Conservation (phyloP, 1,140 invertebrate species). For the Steinernema feltiae region DNA sequence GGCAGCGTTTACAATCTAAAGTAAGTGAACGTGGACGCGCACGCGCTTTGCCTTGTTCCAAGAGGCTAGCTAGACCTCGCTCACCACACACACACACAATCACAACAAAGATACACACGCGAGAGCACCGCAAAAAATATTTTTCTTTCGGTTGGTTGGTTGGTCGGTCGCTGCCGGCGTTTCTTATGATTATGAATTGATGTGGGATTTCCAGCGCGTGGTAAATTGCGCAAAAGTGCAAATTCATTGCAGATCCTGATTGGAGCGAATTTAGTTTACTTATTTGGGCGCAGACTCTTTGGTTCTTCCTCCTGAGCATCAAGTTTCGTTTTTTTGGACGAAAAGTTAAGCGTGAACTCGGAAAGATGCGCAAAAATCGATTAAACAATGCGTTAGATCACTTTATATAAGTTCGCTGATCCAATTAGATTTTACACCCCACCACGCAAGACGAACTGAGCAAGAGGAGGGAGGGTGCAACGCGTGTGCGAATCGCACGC, state of each 20-base stretch:
- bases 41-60: too few relatives aligned
- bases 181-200: too few relatives aligned
- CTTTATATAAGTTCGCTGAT: not conserved
- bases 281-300: too few relatives aligned
- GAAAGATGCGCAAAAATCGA: not conserved
- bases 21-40: too few relatives aligned
- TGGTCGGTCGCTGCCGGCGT: not conserved
- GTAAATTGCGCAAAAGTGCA: too few relatives aligned
- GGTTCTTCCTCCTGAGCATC: too few relatives aligned
- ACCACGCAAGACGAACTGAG: not conserved
- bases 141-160: not conserved
- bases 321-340: too few relatives aligned
- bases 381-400: too few relatives aligned
- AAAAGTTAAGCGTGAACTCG: not conserved
- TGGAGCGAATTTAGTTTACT: too few relatives aligned
- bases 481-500: not conserved
- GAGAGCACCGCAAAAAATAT: not conserved
- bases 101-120: constrained; percentile 5
- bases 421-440: not conserved
- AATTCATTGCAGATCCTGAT: too few relatives aligned
- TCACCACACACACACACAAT: constrained; percentile 10
- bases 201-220: too few relatives aligned
- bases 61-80: not conserved
- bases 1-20: constrained; percentile 42
- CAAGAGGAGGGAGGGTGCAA: not conserved